These are phyloP conservation scores for Tenthredo scrophulariae DNA, from an alignment of 2,888 invertebrate genomes.

Conservation along the genomic window DNA sequence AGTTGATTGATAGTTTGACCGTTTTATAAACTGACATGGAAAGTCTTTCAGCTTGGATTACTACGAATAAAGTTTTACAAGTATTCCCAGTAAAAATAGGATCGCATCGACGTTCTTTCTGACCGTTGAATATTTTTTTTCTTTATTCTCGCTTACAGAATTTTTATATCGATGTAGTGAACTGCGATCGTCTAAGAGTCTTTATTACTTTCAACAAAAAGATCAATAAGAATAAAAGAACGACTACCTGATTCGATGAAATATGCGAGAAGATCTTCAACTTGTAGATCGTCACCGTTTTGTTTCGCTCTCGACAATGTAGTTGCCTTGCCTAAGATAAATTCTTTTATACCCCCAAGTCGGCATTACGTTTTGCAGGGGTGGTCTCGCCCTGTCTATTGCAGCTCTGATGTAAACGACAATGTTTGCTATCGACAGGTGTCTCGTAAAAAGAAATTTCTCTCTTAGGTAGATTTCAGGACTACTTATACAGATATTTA, in stretches of 20 bases:
- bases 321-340: background rate
- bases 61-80: background rate
- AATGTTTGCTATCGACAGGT: constrained; percentile 54
- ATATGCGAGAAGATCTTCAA: background rate
- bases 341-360: constrained; percentile 50
- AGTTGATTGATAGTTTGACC: background rate
- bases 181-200: background rate
- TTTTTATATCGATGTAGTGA: background rate
- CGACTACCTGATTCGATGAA: constrained; percentile 11
- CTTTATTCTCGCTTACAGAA: background rate
- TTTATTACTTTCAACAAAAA: background rate
- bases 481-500: constrained; percentile 19
- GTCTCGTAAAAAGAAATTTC: constrained; percentile 47
- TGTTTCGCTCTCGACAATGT: constrained; percentile 15
- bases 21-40: background rate
- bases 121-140: background rate
- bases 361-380: background rate
- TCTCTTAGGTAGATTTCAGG: constrained; percentile 21
- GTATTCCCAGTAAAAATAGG: background rate
- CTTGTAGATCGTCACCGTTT: constrained; percentile 19
- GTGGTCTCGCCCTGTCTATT: constrained; percentile 26
- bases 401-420: constrained; percentile 45
- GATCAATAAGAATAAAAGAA: background rate
- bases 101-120: background rate
- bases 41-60: background rate